Percentiles rank a stretch among this genome's conserved stretches.
Conservation (phyloP, 2,113 vertebrate species). For the Sprattus sprattus region DNA sequence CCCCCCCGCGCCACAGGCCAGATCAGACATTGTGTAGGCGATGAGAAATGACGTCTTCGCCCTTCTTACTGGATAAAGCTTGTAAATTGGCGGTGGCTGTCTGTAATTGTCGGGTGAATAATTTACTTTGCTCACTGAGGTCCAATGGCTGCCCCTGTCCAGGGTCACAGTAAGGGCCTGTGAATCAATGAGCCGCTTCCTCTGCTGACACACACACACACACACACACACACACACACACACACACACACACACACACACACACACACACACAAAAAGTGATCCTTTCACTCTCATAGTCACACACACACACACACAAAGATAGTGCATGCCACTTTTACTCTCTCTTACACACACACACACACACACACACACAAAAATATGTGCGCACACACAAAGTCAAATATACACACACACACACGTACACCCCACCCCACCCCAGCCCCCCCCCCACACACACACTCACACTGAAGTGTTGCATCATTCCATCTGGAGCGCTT, state of each 20-base stretch:
- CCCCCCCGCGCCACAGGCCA: too few relatives aligned
- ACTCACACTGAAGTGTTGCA: too few relatives aligned
- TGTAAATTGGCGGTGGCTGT: slow-evolving; percentile 31
- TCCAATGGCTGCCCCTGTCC: neutral
- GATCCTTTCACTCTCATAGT: neutral
- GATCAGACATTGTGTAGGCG: slow-evolving; percentile 13
- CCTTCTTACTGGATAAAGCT: slow-evolving; percentile 26
- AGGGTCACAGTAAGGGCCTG: slow-evolving; percentile 17
- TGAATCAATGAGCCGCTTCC: slow-evolving; percentile 52
- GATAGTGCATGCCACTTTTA: too few relatives aligned
- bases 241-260: slow-evolving; percentile 35
- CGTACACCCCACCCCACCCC: too few relatives aligned
- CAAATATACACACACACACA: too few relatives aligned
- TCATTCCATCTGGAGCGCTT: too few relatives aligned
- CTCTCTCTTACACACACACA: neutral
- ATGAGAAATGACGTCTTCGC: slow-evolving; percentile 37
- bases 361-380: neutral
- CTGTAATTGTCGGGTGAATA: slow-evolving; percentile 46
- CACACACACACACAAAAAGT: neutral
- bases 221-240: slow-evolving; percentile 22
- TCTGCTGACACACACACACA: slow-evolving; percentile 51
- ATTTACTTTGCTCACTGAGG: slow-evolving; percentile 29
- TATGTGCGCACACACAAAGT: neutral
- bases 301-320: neutral
- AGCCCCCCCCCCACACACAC: too few relatives aligned